phyloP scores from a whole-genome alignment of 2,888 invertebrate genomes.

The Prosapia bicincta region DNA sequence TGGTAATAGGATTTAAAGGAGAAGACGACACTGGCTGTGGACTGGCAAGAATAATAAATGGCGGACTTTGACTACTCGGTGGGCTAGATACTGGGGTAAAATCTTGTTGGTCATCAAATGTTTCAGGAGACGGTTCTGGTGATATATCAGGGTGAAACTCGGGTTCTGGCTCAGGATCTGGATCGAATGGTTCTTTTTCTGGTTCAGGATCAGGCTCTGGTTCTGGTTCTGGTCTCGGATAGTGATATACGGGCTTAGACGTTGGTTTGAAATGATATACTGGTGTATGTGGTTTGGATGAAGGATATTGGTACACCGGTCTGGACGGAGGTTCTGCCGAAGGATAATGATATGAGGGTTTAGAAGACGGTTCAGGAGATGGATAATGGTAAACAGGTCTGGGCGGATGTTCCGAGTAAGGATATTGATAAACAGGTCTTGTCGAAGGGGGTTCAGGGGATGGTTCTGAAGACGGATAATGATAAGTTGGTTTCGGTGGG shows the following conservation, averaged over 20 bases:
- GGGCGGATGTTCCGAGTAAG: conserved; percentile 4
- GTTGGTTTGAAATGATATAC: conserved; percentile 4
- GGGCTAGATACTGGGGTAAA: neutral
- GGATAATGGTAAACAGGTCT: conserved; percentile 6
- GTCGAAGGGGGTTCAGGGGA: conserved; percentile 15
- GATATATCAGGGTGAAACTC: conserved; percentile 15
- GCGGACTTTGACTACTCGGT: neutral
- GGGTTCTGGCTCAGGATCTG: conserved; percentile 13
- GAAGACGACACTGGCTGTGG: conserved; percentile 15
- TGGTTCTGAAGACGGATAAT: conserved; percentile 14
- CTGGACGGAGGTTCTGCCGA: neutral
- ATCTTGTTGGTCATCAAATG: neutral
- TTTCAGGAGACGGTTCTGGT: conserved; percentile 7
- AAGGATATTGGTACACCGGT: conserved; percentile 9
- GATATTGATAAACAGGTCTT: conserved; percentile 9
- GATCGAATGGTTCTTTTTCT: neutral
- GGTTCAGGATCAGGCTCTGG: conserved; percentile 5
- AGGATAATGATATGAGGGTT: conserved; percentile 24
- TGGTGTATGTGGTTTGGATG: neutral
- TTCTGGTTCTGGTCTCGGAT: conserved; percentile 3
- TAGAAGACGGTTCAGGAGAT: neutral
- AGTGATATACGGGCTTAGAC: conserved; percentile 11
- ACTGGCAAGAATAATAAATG: conserved; percentile 13
- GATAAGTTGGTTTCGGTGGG: conserved; percentile 8
- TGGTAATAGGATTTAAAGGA: conserved; percentile 27